Base-by-base conservation (phyloP, 2,888 invertebrate species). In the Pristionchus exspectatus region DNA sequence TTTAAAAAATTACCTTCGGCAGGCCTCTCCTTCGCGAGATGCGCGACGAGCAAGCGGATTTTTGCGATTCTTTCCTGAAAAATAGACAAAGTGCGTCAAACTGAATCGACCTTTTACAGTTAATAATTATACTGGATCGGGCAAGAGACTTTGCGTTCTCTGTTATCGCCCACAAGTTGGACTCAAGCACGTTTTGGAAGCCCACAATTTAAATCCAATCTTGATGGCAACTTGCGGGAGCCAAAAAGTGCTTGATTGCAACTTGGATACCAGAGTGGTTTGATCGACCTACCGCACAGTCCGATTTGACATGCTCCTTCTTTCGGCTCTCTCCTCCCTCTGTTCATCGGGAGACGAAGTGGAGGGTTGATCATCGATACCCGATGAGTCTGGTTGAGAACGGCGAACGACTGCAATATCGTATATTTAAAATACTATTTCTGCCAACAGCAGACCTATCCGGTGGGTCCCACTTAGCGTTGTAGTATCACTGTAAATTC, bases 21-120 rank as follows among this genome's bases (percentile, higher is more conserved):
- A 77, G 83, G 18, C 30, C 30, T 33, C 77, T 54, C 33, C 88
- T 54, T 27, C 89, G 30, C 0, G 66, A 83, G 33, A 89, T 89
- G 5, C 89, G 81, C n/a, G 89, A 89, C 14, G 89, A 89, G 44
- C 88, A 88, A 18, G 63, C 89, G 2, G 89, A 89, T 66, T 89
- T 83, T 33, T 83, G 63, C 14, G 89, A 89, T 66, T 89, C 89
- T 54, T 83, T 83, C 24, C 89, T 81, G 81, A 16, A 72, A 44
- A n/a, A 77, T 50, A 5, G 38, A 2, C 33, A 72, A 33, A 72
- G 9, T 33, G 4, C n/a, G n/a, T n/a, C n/a, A 4, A 72, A 30
- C 12, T 33, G 12, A 30, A 72, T 72, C 10, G 30, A 38, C 3
- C 38, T 38, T 38, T 5, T 5, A 38, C 5, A 38, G 38, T 3